phyloP scores from a whole-genome alignment of 1,140 invertebrate species.

The Zaprionus ghesquierei region DNA sequence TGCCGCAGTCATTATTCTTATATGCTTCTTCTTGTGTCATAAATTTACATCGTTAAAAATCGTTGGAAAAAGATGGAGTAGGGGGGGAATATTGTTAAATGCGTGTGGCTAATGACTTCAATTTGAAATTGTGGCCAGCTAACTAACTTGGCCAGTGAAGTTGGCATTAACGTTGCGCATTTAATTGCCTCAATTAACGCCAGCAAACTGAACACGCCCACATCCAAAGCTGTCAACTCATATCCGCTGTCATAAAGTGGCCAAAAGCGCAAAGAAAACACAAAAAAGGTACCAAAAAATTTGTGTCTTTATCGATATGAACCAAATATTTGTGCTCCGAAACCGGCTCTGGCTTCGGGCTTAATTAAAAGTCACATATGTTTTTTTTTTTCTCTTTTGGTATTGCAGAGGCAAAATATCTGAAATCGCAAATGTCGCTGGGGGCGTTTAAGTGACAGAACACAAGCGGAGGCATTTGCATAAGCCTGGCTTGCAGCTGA shows the following conservation, averaged over 20 bases:
- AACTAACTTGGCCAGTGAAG: not conserved
- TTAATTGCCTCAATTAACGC: slow-evolving; percentile 76
- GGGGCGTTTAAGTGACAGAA: slow-evolving; percentile 32
- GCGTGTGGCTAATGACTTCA: slow-evolving; percentile 69
- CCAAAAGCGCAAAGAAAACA: slow-evolving; percentile 14
- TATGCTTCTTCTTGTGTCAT: slow-evolving; percentile 53
- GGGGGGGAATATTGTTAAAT: slow-evolving; percentile 23
- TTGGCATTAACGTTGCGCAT: slow-evolving; percentile 38
- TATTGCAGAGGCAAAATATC: slow-evolving; percentile 17
- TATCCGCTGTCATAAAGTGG: slow-evolving; percentile 74
- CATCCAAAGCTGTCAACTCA: slow-evolving; percentile 56
- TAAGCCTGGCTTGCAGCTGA: slow-evolving; percentile 37
- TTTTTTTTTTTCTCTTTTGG: not conserved
- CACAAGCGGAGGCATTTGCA: slow-evolving; percentile 52
- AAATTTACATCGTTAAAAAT: slow-evolving; percentile 34
- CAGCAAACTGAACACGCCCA: slow-evolving; percentile 61
- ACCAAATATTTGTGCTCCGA: slow-evolving; percentile 51
- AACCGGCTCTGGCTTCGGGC: slow-evolving; percentile 43
- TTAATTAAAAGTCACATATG: slow-evolving; percentile 61
- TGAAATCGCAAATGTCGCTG: slow-evolving; percentile 18
- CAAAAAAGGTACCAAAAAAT: slow-evolving; percentile 7
- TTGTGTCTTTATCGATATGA: slow-evolving; percentile 34
- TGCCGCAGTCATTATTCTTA: slow-evolving; percentile 39
- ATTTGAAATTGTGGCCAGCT: slow-evolving; percentile 16
- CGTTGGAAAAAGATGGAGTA: not conserved